Evolutionary conservation across 2,888 invertebrate genomes (phyloP), one percentile per base, ranked within the genome.

Genomic region (Diarsia brunnea): DNA sequence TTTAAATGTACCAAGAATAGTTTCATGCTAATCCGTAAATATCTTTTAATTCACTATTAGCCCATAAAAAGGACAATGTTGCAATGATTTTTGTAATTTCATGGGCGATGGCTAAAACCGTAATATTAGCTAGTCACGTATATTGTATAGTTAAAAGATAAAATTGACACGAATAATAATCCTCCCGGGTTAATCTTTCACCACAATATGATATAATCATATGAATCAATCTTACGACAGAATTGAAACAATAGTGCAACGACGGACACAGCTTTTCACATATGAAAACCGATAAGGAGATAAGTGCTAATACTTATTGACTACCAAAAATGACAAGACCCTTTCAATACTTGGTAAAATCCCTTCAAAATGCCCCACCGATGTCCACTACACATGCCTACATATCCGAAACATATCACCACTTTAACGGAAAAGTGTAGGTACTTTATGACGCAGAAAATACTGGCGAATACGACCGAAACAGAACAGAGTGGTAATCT

Each of bases 401-500:
- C 61, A 69, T 53, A 64, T 24, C 27, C 55, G 12, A 58, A 71
- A 85, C 31, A 73, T n/a, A 82, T 63, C 47, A 58, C 53, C 38
- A 49, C 49, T 75, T 70, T 72, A 70, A 75, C 61, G 51, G 66
- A 55, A 53, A 79, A 84, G 47, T 61, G 58, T 82, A 43, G 47
- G 61, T 49, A 86, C 53, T 86, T 79, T 84, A 83, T 85, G 75
- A 79, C 74, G 70, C 72, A 67, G 66, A 84, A 78, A 85, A 74
- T 74, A 61, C 72, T 65, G 58, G 70, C 16, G 53, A 73, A 74
- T 75, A 65, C 69, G 65, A 43, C 66, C 74, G 76, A 70, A 69
- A 73, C 81, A 81, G 82, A 87, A 85, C 82, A 87, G n/a, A n/a
- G 82, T 75, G 78, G 84, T 86, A 84, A 87, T 89, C 82, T 83